phyloP scores from a whole-genome alignment of 2,888 invertebrate species.

The Chirona hameri region DNA sequence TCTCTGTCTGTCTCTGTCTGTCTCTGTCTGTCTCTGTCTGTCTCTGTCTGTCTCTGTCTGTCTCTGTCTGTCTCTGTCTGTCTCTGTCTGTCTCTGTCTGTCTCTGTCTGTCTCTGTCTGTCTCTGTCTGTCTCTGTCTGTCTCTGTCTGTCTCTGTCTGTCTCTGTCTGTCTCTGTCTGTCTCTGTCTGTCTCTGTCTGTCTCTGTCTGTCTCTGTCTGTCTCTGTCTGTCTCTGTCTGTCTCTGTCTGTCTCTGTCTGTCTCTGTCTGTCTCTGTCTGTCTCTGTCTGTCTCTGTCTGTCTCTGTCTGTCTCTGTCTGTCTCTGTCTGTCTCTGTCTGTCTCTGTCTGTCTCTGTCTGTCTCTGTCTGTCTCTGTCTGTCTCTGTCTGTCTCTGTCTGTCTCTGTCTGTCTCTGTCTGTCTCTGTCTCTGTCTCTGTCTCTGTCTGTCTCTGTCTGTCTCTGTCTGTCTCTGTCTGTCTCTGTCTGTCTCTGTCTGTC shows the following conservation, averaged over 20 bases:
- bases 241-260: conserved; percentile 74
- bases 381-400: conserved; percentile 70
- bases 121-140: conserved; percentile 74
- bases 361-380: conserved; percentile 74
- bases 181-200: conserved; percentile 74
- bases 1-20: conserved; percentile 74
- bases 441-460: conserved; percentile 74
- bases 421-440: conserved; percentile 69
- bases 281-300: conserved; percentile 72
- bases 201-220: conserved; percentile 70
- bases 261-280: conserved; percentile 70
- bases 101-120: conserved; percentile 72
- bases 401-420: conserved; percentile 74
- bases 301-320: conserved; percentile 74
- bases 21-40: conserved; percentile 70
- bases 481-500: conserved; percentile 67
- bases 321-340: conserved; percentile 70
- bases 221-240: conserved; percentile 72
- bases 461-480: conserved; percentile 75
- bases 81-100: conserved; percentile 70
- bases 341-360: conserved; percentile 72
- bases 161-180: conserved; percentile 72
- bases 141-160: conserved; percentile 70
- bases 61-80: conserved; percentile 74
- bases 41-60: conserved; percentile 72